phyloP scores from a whole-genome alignment of 2,797 vertebrate genomes.

The Coregonus suidteri region DNA sequence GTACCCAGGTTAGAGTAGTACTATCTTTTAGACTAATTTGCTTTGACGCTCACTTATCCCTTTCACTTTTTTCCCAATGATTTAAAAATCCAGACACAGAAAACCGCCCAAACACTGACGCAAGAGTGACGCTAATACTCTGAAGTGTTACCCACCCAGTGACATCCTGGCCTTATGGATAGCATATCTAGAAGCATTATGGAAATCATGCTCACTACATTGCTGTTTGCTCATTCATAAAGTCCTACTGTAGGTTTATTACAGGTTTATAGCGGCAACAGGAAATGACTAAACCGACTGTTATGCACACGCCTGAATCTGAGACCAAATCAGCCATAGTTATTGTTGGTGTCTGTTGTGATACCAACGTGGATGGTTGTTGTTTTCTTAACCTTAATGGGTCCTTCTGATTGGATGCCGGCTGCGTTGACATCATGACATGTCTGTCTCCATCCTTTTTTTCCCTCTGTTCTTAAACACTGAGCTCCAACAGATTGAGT shows the following conservation, averaged over 20 bases:
- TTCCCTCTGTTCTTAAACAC: background rate
- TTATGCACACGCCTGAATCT: constrained; percentile 22
- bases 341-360: background rate
- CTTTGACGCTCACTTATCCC: background rate
- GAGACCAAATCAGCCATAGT: background rate
- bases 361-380: background rate
- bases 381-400: background rate
- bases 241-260: constrained; percentile 40
- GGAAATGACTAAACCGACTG: constrained; percentile 66
- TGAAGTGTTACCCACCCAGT: constrained; percentile 8
- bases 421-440: background rate
- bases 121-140: too few species aligned
- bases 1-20: background rate
- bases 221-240: constrained; percentile 76
- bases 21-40: background rate
- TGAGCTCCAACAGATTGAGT: background rate
- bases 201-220: constrained; percentile 9
- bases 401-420: background rate
- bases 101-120: background rate
- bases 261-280: constrained; percentile 63
- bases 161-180: constrained; percentile 20
- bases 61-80: background rate
- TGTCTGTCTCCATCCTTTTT: background rate
- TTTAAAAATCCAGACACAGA: background rate
- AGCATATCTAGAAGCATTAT: background rate